phyloP scores from a whole-genome alignment of 2,113 vertebrate species.

The Aix galericulata region DNA sequence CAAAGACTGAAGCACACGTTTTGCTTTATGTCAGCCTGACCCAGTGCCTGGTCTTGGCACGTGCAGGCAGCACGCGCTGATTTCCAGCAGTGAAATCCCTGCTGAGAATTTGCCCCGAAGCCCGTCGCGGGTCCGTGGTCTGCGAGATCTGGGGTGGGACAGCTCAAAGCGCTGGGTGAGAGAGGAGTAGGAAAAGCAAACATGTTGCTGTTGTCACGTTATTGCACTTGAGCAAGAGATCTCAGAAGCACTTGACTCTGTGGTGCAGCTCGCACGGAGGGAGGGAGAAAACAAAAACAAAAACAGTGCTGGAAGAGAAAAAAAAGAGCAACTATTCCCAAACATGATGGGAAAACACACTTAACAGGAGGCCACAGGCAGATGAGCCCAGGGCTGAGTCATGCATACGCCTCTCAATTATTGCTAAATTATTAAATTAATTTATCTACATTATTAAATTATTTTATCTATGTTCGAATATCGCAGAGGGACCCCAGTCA shows the following conservation, averaged over 20 bases:
- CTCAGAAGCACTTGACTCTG: neutral
- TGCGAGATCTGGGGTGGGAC: accelerated
- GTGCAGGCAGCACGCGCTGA: neutral
- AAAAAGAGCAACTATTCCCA: neutral
- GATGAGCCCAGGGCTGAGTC: neutral
- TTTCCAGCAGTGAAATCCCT: neutral
- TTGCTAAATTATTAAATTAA: neutral
- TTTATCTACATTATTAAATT: neutral
- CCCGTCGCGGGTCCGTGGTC: neutral
- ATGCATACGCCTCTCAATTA: neutral
- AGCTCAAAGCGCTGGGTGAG: neutral
- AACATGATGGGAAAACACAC: neutral
- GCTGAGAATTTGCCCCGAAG: neutral
- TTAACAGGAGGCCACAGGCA: neutral
- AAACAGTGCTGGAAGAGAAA: neutral
- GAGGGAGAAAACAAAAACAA: neutral
- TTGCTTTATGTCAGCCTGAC: neutral
- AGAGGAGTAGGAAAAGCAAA: neutral
- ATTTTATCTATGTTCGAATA: neutral
- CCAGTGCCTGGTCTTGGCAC: neutral
- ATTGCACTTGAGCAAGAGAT: neutral
- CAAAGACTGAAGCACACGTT: neutral
- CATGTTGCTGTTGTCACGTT: neutral
- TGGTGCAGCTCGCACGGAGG: neutral
- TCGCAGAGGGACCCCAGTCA: neutral